Base-by-base conservation (phyloP, 2,113 vertebrate genomes). In the Raja brachyura region DNA sequence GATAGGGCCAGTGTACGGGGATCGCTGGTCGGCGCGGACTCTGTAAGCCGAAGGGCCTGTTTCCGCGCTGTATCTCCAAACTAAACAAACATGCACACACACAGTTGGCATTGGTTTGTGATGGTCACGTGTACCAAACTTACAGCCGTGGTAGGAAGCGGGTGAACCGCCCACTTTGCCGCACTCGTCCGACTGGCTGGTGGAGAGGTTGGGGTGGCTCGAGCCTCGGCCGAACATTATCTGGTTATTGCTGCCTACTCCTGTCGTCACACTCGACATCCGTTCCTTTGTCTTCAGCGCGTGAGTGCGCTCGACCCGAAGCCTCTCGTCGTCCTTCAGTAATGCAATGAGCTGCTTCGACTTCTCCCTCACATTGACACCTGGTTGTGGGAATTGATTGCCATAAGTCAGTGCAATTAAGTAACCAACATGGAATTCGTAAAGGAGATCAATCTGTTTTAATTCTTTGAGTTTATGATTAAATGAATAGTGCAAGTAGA, bases 101-200 rank as follows among this genome's bases (percentile, higher is more conserved):
- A 48, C 39, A 48, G 39, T 48, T 48, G 39, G 1, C 39, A 48
- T 48, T 48, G 39, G 39, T 48, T 48, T 48, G 3, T 48, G 39
- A 48, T 48, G 39, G 39, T 48, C 39, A 48, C 39, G 0, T 48
- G 39, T 48, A 48, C 39, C 39, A 28, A 95, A 99, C 99, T 99
- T 95, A 99, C 99, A 99, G 95, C 98, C 98, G 1, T 99, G 99
- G 94, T 99, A 99, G 93, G 99, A 99, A 0, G 99, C 99, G 0
- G 99, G 99, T 0, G 99, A 99, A 0, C 99, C 99, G 95, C 99
- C 99, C 0, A 98, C 98, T 94, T 98, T 97, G 0, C 98, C 98
- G 0, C 99, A 99, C 93, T 99, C 98, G 94, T 97, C 99, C 0
- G 98, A 99, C 95, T 99, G 99, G 95, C 98, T 99, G 93, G 98